These are phyloP conservation scores for Mycteria americana DNA, from an alignment of 2,797 vertebrate genomes.

Conservation along the genomic window DNA sequence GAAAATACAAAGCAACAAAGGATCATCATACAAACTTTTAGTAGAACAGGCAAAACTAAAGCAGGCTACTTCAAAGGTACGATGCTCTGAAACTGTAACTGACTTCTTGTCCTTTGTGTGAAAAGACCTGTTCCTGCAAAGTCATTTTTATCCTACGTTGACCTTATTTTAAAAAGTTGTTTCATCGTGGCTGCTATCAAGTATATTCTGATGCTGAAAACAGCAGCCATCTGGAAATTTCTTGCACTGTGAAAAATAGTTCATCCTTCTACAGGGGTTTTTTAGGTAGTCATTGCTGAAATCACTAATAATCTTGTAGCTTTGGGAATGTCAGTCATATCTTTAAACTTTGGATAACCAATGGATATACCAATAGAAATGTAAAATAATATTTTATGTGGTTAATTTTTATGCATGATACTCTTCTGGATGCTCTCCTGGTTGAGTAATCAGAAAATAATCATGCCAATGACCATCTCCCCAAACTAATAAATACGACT, in stretches of 20 bases:
- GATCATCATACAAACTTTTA: slow-evolving; percentile 98
- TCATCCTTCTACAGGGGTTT: not conserved
- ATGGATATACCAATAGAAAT: not conserved
- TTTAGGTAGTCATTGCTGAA: not conserved
- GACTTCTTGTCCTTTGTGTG: slow-evolving; percentile 45
- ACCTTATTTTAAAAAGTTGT: not conserved
- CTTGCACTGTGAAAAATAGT: not conserved
- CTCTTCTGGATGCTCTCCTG: not conserved
- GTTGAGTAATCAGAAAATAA: not conserved
- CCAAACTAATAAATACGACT: accelerated
- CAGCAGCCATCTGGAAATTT: not conserved
- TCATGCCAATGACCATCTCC: not conserved
- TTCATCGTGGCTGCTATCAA: slow-evolving; percentile 24
- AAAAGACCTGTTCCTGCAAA: slow-evolving; percentile 58
- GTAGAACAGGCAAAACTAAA: slow-evolving; percentile 99
- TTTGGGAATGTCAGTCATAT: not conserved
- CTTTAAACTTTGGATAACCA: not conserved
- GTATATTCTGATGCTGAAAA: slow-evolving; percentile 1
- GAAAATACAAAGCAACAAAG: slow-evolving; percentile 99
- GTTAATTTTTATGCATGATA: not conserved
- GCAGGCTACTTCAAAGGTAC: slow-evolving; percentile 98
- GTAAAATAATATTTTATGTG: not conserved
- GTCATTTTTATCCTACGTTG: slow-evolving; percentile 34
- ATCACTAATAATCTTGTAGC: not conserved
- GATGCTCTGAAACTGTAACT: slow-evolving; percentile 59